Base-by-base conservation (phyloP, 2,797 vertebrate species). In the Dryobates pubescens region DNA sequence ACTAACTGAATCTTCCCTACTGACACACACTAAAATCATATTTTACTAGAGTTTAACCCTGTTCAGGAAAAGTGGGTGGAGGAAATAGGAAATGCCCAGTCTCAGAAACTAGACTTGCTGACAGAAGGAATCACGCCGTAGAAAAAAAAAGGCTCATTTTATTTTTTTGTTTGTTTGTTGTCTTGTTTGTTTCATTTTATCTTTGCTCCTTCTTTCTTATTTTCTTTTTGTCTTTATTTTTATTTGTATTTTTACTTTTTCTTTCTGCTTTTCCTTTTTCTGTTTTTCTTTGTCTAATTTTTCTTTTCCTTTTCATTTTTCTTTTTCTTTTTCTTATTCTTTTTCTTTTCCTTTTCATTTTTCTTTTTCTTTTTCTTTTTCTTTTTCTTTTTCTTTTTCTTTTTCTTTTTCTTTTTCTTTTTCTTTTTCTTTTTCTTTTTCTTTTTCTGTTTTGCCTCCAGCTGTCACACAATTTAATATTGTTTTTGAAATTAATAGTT, bases 401-500 rank as follows among this genome's bases (percentile, higher is more conserved):
- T 19, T 47, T 38, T 19, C 47, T 4, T 18, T 47, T 17, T 45
- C 9, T 19, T 18, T 47, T 19, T 7, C 9, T 19, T 18, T 47
- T 47, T 47, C 9, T 9, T 18, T 47, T 47, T 47, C 9, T 9
- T 18, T 9, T 47, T 47, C 17, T 47, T 47, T 9, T 49, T 11
- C 22, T 49, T 49, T 22, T 10, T 9, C 18, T 47, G 19, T 20
- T 47, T 19, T 7, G 27, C n/a, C 8, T 9, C 20, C 20, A 53
- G 34, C 2, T 62, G 5, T 88, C 64, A 32, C 10, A 84, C 34
- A 49, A 72, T 94, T 81, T 56, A 23, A 27, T 75, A 51, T 16
- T n/a, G n/a, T 90, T 94, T 64, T 86, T 92, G 72, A 86, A 64
- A 27, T 56, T 36, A 84, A 19, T 29, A 79, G 65, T 58, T 88